Percentiles rank a stretch among this genome's conserved stretches.
Evolutionary conservation across 23 tunicate species (phyloP).

Genomic region (Clavelina lepadiformis): DNA sequence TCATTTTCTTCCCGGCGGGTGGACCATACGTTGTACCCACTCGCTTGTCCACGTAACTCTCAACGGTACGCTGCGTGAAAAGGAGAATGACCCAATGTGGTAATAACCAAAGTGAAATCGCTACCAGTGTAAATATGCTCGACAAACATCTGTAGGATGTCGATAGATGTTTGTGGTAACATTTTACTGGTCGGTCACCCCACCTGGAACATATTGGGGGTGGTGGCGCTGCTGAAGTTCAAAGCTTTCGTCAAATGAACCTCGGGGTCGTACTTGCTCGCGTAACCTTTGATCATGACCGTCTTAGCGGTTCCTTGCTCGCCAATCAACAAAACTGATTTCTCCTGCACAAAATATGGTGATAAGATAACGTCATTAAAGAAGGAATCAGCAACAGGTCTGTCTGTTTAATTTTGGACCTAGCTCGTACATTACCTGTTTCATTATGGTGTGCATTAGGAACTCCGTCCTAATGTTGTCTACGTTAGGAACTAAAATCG

Average conservation of each 20-base stretch:
- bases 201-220: slow-evolving; percentile 84
- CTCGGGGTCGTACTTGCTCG: slow-evolving; percentile 65
- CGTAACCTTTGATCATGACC: slow-evolving; percentile 84
- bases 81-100: no score
- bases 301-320: slow-evolving; percentile 93
- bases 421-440: slow-evolving; percentile 45
- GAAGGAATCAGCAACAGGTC: not conserved
- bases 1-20: slow-evolving; percentile 91
- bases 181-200: no score
- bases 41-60: slow-evolving; percentile 81
- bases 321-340: slow-evolving; percentile 73
- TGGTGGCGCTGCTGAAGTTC: slow-evolving; percentile 81
- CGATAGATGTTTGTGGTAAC: no score
- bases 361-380: not conserved
- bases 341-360: slow-evolving; percentile 32
- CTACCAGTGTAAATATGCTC: no score
- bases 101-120: no score
- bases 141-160: no score
- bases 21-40: slow-evolving; percentile 92
- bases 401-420: not conserved
- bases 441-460: slow-evolving; percentile 57
- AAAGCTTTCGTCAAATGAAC: slow-evolving; percentile 73
- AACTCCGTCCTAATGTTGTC: slow-evolving; percentile 85
- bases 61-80: slow-evolving; percentile 56
- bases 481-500: slow-evolving; percentile 76